Evolutionary conservation across 2,113 vertebrate species (phyloP), one percentile per base, ranked within the genome.

Genomic region (Pycnonotus jocosus): DNA sequence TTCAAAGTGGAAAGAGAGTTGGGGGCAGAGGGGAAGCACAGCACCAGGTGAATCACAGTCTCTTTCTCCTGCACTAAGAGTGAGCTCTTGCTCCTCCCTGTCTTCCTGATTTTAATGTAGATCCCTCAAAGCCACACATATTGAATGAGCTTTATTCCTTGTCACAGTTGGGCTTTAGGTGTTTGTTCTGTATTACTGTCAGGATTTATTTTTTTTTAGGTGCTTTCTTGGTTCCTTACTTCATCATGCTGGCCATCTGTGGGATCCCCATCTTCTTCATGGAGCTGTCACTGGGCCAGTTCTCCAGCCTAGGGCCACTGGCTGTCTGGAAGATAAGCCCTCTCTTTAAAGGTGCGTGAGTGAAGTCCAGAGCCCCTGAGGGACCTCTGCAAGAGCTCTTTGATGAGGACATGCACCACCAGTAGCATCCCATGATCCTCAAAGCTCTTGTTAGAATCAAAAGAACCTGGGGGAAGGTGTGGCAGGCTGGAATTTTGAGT

Each of bases 241-340:
- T 98, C 97, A 98, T 98, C 95, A 98, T 98, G 98, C 89, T 98
- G 93, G 97, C 98, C 81, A 98, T 98, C 95, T 98, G 98, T 0
- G 98, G 98, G 57, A 98, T 98, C 68, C 98, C 98, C 30, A 98
- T 98, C 88, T 98, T 98, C 95, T 98, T 98, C 90, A 98, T 98
- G 40, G 98, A 98, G 93, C 96, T 98, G 51, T 98, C 98, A 0
- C 95, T 98, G 35, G 98, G 98, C 62, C 98, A 98, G 92, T 98
- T 98, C 95, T 98, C 98, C 93, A 98, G 98, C 93, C 94, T 98
- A 71, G 98, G 98, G 15, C 98, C 98, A 0, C 97, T 98, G 0
- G 98, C 98, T 0, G 98, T 98, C 64, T 98, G 98, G 98, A 98
- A 98, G 88, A 98, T 98, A 96, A 98, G 98, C 85, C 98, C 98